Base-by-base conservation (phyloP, 2,797 vertebrate genomes). In the Strix occidentalis region DNA sequence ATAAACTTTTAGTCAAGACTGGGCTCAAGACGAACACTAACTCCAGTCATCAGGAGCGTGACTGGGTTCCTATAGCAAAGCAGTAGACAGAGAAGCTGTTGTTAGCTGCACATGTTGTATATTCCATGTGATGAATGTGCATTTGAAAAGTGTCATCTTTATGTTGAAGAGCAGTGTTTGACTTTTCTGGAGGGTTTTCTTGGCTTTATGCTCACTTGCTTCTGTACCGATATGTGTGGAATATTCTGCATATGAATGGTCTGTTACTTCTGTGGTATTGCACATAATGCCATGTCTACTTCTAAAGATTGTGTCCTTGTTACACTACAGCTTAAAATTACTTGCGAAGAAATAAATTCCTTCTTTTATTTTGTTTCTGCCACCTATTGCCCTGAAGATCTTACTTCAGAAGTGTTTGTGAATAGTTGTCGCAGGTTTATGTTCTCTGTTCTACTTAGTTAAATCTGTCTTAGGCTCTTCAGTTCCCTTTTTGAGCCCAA, bases 21-120 rank as follows among this genome's bases (percentile, higher is more conserved):
- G 6, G 46, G n/a, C 65, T 79, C 3, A 18, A 43, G 69, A 45
- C 33, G 29, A 19, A n/a, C 6, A 10, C 5, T 24, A n/a, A 20
- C 18, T 48, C 6, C 8, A 41, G 41, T 35, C 11, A 13, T 45
- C 21, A 58, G 64, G 54, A 61, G 35, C 4, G 4, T 13, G 45
- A 9, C 46, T 41, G 45, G 16, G 19, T 11, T 72, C 21, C 58
- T 80, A 1, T 10, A 69, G 70, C 41, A 78, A 58, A 51, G 41
- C 4, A 63, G 39, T 11, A 25, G 56, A 18, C 19, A 60, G 53
- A 66, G 20, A 61, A 76, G 8, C 33, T 48, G 10, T 46, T 6
- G 24, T 5, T 57, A 29, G 18, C 61, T 71, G 3, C 10, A 18
- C 4, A 2, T 0, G 2, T 19, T 76, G 8, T 50, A 5, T 54